These are phyloP conservation scores for Orius insidiosus DNA, from an alignment of 1,140 invertebrate species.

Conservation along the genomic window DNA sequence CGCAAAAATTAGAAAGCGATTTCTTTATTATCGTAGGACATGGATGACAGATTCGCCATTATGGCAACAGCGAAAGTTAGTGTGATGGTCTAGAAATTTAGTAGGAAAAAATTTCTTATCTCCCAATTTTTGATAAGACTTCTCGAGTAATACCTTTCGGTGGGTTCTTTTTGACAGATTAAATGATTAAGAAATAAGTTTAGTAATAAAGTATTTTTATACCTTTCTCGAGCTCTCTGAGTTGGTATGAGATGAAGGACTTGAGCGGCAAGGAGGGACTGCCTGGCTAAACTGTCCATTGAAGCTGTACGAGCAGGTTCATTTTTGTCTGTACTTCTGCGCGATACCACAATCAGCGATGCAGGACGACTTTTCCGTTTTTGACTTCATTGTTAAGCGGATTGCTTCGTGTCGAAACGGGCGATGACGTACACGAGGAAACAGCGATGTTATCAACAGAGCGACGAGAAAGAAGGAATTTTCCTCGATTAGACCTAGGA, in stretches of 20 bases:
- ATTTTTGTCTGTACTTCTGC: conserved; percentile 6
- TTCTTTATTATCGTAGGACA: too few relatives aligned
- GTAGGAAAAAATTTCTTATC: too few relatives aligned
- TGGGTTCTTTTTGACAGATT: too few relatives aligned
- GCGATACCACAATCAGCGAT: conserved; percentile 14
- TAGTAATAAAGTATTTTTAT: too few relatives aligned
- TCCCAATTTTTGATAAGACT: too few relatives aligned
- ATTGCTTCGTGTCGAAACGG: conserved; percentile 14
- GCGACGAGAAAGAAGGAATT: conserved; percentile 13
- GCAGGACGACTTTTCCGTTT: conserved; percentile 16
- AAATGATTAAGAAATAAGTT: too few relatives aligned
- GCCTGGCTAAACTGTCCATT: conserved; percentile 49
- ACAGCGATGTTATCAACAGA: conserved; percentile 20
- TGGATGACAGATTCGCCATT: too few relatives aligned
- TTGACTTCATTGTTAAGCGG: conserved; percentile 2
- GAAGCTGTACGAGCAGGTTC: conserved; percentile 27
- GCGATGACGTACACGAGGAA: conserved; percentile 18
- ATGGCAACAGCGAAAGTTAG: too few relatives aligned
- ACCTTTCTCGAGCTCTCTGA: conserved; percentile 54
- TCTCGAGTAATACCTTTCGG: too few relatives aligned
- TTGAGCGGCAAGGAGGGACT: conserved; percentile 55
- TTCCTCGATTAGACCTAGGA: conserved; percentile 7
- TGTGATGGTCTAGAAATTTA: too few relatives aligned
- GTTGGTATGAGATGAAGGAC: conserved; percentile 61
- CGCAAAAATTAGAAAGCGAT: too few relatives aligned